phyloP scores from a whole-genome alignment of 2,797 vertebrate species.

The Phrynocephalus guinanensis region DNA sequence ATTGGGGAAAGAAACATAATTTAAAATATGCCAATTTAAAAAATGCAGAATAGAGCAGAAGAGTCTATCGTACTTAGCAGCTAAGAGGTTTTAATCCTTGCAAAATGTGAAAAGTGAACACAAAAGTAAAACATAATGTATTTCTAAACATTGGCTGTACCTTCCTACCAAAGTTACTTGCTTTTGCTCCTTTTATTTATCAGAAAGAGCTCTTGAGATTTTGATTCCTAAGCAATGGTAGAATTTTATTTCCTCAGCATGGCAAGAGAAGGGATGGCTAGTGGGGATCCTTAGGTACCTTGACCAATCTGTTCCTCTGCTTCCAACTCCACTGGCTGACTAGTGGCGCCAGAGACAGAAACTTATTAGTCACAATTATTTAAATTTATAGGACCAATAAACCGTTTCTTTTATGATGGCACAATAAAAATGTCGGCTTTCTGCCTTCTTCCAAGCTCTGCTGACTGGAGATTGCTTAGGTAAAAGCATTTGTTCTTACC shows the following conservation, averaged over 20 bases:
- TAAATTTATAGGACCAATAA: neutral
- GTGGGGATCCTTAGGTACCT: neutral
- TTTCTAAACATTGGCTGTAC: neutral
- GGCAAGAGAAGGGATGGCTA: too few species aligned
- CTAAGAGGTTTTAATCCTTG: neutral
- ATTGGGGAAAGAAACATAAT: too few species aligned
- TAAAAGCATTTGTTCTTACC: neutral
- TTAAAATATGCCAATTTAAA: too few species aligned
- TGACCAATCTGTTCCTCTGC: neutral
- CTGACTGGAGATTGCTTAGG: neutral
- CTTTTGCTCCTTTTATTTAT: neutral
- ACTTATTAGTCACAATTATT: neutral
- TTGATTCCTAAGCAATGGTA: neutral
- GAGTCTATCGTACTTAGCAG: too few species aligned
- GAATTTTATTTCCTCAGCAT: neutral
- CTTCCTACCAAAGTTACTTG: neutral
- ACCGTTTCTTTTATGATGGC: neutral
- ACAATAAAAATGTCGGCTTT: neutral
- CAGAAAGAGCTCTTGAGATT: neutral
- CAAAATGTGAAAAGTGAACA: neutral
- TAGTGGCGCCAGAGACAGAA: neutral
- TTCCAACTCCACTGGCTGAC: neutral
- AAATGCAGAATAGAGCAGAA: neutral
- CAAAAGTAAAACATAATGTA: too few species aligned
- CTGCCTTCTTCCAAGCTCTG: neutral